Evolutionary conservation across 1,140 invertebrate genomes (phyloP).

Genomic region (Formica selysi): DNA sequence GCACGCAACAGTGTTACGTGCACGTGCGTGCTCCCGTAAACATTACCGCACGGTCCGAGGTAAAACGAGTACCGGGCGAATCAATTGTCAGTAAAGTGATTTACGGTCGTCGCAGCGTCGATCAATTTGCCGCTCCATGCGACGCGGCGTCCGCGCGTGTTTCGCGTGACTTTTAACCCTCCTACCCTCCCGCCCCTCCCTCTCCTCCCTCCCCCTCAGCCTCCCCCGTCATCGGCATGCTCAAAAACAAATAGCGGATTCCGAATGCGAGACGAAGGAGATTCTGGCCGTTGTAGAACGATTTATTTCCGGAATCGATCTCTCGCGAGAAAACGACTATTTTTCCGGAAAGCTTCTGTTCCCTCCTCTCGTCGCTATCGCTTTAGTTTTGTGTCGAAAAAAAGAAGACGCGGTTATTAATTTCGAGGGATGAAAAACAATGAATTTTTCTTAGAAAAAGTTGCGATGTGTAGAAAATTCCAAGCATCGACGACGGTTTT

Average conservation of each 20-base stretch:
- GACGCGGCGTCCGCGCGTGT: background rate
- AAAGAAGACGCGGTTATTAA: background rate
- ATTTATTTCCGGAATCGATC: conserved; percentile 44
- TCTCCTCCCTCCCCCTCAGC: too few relatives aligned
- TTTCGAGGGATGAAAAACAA: background rate
- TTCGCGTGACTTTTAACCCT: background rate
- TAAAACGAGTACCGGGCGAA: conserved; percentile 68
- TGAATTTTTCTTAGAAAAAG: background rate
- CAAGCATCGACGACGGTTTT: background rate
- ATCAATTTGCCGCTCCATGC: conserved; percentile 72
- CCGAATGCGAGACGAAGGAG: conserved; percentile 28
- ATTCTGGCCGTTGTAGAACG: background rate
- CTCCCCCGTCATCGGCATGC: conserved; percentile 31
- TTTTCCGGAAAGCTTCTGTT: background rate
- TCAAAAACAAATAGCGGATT: conserved; percentile 66
- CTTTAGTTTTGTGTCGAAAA: too few relatives aligned
- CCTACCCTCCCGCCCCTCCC: too few relatives aligned
- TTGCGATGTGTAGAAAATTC: background rate
- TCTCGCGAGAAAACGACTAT: conserved; percentile 9
- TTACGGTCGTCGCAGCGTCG: conserved; percentile 70
- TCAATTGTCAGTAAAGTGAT: conserved; percentile 76
- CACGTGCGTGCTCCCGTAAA: conserved; percentile 53
- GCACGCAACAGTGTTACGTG: conserved; percentile 49
- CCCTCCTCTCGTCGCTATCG: too few relatives aligned
- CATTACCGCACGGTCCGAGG: conserved; percentile 55